These are phyloP conservation scores for Xenentodon cancila DNA, from an alignment of 2,797 vertebrate genomes.

Conservation along the genomic window DNA sequence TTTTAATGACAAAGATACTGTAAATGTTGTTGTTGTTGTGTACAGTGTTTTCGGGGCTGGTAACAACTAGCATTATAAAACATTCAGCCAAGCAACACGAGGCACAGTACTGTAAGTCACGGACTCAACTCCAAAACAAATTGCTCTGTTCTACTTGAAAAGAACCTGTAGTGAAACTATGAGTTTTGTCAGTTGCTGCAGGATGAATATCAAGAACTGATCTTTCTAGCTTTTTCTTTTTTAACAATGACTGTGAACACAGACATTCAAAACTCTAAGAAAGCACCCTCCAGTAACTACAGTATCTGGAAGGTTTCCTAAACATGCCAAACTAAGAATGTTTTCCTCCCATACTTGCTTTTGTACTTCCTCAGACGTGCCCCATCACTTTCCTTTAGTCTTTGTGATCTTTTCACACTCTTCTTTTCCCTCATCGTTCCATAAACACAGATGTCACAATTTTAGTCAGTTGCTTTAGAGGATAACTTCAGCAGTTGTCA, in stretches of 20 bases:
- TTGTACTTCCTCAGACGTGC: not conserved
- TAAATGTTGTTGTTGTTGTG: no score
- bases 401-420: constrained; percentile 6
- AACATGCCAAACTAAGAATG: constrained; percentile 4
- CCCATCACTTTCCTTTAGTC: not conserved
- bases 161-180: no score
- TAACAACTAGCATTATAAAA: no score
- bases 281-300: not conserved
- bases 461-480: constrained; percentile 14
- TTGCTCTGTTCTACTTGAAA: no score
- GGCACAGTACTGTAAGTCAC: no score
- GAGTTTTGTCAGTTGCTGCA: no score
- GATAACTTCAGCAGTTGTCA: constrained; percentile 27
- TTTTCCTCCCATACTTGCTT: not conserved
- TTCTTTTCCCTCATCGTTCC: constrained; percentile 1
- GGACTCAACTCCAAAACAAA: no score
- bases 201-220: not conserved
- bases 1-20: no score
- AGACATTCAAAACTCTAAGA: no score
- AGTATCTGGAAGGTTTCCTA: constrained; percentile 1
- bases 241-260: not conserved
- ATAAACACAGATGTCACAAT: constrained; percentile 23
- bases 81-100: no score
- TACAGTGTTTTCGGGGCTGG: no score
- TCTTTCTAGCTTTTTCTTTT: not conserved